Evolutionary conservation across 2,113 vertebrate species (phyloP).

Genomic region (Stigmatopora nigra): DNA sequence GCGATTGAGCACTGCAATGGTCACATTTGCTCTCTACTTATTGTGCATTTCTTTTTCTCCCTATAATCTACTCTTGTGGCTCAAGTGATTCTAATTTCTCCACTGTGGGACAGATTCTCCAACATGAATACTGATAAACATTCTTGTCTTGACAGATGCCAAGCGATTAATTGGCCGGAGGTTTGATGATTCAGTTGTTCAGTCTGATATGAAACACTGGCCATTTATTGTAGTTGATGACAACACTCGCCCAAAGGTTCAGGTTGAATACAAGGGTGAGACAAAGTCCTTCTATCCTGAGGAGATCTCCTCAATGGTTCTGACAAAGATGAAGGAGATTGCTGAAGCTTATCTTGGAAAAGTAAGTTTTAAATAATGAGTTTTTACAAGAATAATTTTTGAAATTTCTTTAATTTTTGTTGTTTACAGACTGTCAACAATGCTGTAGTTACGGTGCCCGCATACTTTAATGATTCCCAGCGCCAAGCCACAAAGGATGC

Average conservation of each 20-base stretch:
- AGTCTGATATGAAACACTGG: conserved; percentile 79
- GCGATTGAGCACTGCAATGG: too few relatives aligned
- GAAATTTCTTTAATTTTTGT: accelerated
- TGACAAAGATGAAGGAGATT: conserved; percentile 76
- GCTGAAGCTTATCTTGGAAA: conserved; percentile 77
- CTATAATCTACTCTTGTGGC: too few relatives aligned
- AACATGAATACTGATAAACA: not conserved
- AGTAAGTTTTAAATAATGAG: conserved; percentile 32
- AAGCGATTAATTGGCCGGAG: conserved; percentile 73
- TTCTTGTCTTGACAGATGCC: conserved; percentile 58
- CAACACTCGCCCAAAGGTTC: conserved; percentile 66
- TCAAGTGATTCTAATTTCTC: too few relatives aligned
- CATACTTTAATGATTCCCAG: conserved; percentile 77
- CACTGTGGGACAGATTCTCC: too few relatives aligned
- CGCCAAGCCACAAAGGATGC: conserved; percentile 74
- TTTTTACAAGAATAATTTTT: accelerated
- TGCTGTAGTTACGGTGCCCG: conserved; percentile 73
- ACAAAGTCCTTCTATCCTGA: conserved; percentile 71
- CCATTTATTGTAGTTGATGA: conserved; percentile 71
- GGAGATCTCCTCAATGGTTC: conserved; percentile 74
- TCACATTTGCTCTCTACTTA: not conserved
- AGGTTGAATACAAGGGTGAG: conserved; percentile 76
- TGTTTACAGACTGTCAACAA: conserved; percentile 64
- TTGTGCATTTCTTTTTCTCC: not conserved
- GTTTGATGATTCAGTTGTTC: conserved; percentile 72